Base-by-base conservation (phyloP, 1,140 invertebrate genomes). In the Aphelenchoides besseyi region DNA sequence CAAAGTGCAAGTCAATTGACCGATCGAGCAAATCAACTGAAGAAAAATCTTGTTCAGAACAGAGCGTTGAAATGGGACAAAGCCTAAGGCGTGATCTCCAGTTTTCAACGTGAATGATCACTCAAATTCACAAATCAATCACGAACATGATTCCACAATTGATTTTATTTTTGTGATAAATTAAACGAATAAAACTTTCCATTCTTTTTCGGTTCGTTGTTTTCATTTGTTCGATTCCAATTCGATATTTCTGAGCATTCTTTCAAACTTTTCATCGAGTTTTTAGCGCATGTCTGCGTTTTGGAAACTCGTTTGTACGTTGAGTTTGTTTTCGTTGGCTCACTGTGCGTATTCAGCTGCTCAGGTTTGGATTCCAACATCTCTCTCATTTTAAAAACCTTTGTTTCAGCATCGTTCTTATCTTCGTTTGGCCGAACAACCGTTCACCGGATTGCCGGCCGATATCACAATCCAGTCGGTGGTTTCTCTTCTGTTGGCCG, bases 271-370 rank as follows among this genome's bases (percentile, higher is more conserved):
- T 12, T 48, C 12, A 16, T 48, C 41, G 41, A 48, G 23, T 48
- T 32, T 59, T 37, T 32, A 66, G 63, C 16, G 68, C 26, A 69
- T 69, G 68, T 70, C 68, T 28, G 59, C 74, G 29, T 18, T 80
- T 18, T 81, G 75, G 75, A 79, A 77, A 30, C 32, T 52, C 26
- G n/a, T 78, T 2, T 78, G 69, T 30, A 35, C 48, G 0, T 28
- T 78, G n/a, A 72, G 70, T 68, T 36, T 78, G 9, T 29, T 81
- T n/a, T 79, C 76, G 33, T 61, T 79, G 48, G 57, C 71, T 35
- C 78, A 79, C 68, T 79, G 75, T 55, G 78, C 79, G 5, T 79
- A 81, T 70, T 80, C 78, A 26, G 78, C 79, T 3, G 78, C 78
- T 26, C 78, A 77, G 68, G 75, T 77, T 23, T 5, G 33, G n/a